Percentiles rank a stretch among this genome's conserved stretches.
phyloP scores from a whole-genome alignment of 2,888 invertebrate species.

The Rhagophthalmus giganteus region DNA sequence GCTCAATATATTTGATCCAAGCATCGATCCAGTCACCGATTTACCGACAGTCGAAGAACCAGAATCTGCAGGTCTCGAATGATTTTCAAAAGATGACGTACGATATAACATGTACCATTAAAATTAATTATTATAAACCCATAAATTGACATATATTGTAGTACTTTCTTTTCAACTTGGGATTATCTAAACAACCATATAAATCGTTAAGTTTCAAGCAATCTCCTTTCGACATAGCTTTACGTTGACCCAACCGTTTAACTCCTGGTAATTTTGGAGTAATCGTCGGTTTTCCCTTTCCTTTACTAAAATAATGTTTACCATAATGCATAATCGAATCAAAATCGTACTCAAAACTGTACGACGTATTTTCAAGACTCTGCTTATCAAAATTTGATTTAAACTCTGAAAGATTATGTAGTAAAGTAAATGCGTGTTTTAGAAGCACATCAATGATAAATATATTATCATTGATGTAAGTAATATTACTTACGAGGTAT shows the following conservation, averaged over 20 bases:
- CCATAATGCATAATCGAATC: slow-evolving; percentile 82
- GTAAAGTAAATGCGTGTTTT: no score
- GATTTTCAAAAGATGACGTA: neutral
- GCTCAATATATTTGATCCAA: slow-evolving; percentile 33
- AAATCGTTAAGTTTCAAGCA: slow-evolving; percentile 70
- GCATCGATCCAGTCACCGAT: slow-evolving; percentile 32
- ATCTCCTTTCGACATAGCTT: slow-evolving; percentile 66
- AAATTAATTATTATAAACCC: slow-evolving; percentile 43
- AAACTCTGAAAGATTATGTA: slow-evolving; percentile 55
- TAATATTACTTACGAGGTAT: slow-evolving; percentile 62
- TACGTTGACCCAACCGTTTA: slow-evolving; percentile 63
- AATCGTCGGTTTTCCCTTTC: slow-evolving; percentile 64
- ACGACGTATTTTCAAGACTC: slow-evolving; percentile 65
- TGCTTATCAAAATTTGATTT: slow-evolving; percentile 68
- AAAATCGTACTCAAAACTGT: slow-evolving; percentile 74
- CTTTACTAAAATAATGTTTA: slow-evolving; percentile 65
- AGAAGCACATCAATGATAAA: no score
- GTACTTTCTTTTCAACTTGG: slow-evolving; percentile 58
- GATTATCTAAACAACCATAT: slow-evolving; percentile 63
- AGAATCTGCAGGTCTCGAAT: neutral
- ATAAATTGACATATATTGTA: slow-evolving; percentile 60
- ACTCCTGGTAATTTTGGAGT: slow-evolving; percentile 61
- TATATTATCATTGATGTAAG: no score
- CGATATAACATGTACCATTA: neutral
- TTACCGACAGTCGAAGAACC: slow-evolving; percentile 14